phyloP scores from a whole-genome alignment of 2,797 vertebrate genomes.

The Podargus strigoides region DNA sequence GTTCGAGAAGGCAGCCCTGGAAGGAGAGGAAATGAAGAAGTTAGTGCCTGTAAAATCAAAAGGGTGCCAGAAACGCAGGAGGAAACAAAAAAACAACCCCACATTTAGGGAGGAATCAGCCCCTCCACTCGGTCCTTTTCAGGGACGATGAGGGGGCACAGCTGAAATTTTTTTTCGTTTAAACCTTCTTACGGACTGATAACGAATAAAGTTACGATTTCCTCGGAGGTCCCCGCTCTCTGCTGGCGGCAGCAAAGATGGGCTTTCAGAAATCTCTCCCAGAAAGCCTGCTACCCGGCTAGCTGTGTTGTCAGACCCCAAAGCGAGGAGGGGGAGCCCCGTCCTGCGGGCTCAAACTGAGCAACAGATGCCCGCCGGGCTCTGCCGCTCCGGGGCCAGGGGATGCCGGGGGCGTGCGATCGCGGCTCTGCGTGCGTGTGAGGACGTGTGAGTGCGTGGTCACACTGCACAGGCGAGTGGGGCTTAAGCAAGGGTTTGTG shows the following conservation, averaged over 20 bases:
- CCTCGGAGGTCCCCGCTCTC: neutral
- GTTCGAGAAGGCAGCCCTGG: constrained; percentile 66
- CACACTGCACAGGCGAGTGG: neutral
- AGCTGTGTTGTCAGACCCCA: neutral
- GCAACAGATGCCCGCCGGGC: constrained; percentile 23
- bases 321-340: neutral
- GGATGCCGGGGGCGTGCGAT: no score
- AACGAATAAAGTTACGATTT: constrained; percentile 40
- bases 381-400: neutral
- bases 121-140: neutral
- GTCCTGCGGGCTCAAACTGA: neutral
- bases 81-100: neutral
- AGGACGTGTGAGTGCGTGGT: neutral
- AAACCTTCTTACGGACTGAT: constrained; percentile 21
- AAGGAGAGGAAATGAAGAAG: constrained; percentile 53
- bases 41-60: constrained; percentile 35
- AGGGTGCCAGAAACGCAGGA: neutral
- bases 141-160: neutral
- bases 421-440: neutral
- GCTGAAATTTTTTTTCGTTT: constrained; percentile 23
- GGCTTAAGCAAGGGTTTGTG: neutral
- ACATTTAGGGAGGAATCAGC: neutral
- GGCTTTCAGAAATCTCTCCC: neutral
- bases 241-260: neutral
- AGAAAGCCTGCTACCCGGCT: neutral